Base-by-base conservation (phyloP, 1,140 invertebrate species). In the Leptopilina clavipes region DNA sequence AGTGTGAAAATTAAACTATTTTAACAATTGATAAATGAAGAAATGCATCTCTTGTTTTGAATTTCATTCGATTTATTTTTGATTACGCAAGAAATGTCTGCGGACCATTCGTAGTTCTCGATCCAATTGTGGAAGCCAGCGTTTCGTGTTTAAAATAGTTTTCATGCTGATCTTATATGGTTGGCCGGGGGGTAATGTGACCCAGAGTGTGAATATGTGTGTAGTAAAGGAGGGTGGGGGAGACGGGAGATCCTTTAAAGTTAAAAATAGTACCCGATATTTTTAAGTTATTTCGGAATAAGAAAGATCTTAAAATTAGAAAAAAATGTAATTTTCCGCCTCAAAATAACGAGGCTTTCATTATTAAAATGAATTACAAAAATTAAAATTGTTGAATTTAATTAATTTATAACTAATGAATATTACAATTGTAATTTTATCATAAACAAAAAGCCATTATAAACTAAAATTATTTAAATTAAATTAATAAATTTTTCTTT, bases 91-190 rank as follows among this genome's bases (percentile, higher is more conserved):
- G 75, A 72, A 59, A 31, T 48, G 22, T 59, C 70, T 75, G 74
- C 22, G 22, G 44, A 78, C 73, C 70, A 81, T 79, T 73, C 12
- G 59, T 11, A 45, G 70, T 48, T 72, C 59, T 19, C 48, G 70
- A 79, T 82, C 77, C 72, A 76, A 79, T 82, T 82, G 80, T 75
- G 83, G 81, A 83, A 80, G 81, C 76, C 75, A 79, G 74, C 79
- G 78, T 83, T 79, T 79, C 77, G 79, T 75, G 83, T 88, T 87
- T 87, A 89, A 90, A 90, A 90, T 90, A 90, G 88, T 87, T 82
- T 71, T 80, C 78, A 70, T 73, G 74, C 82, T 88, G 87, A 81
- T 89, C 89, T 87, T 90, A 90, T 90, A 90, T 89, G 89, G 89
- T 82, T 83, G 83, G 86, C 84, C 78, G 83, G 84, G 84, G 84